Evolutionary conservation across 2,797 vertebrate species (phyloP).

Genomic region (Dryobates pubescens): DNA sequence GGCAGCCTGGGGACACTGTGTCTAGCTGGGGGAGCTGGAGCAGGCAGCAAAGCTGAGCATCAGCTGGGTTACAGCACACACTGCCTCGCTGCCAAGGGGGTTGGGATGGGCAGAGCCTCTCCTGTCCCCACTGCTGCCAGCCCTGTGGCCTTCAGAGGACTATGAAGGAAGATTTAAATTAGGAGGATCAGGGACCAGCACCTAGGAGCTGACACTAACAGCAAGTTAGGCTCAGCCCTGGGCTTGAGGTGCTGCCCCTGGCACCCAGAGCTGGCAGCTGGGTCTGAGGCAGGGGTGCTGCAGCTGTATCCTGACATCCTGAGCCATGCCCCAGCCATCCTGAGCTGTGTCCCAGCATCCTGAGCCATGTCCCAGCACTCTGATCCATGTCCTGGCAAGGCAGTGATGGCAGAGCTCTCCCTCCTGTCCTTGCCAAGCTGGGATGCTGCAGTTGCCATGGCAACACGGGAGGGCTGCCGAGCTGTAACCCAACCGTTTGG

Average conservation of each 20-base stretch:
- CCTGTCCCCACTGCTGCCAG: neutral
- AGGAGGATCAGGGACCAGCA: neutral
- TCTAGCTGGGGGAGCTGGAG: neutral
- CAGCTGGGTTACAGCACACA: fast-evolving
- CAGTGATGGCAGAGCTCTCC: neutral
- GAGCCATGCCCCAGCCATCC: too few relatives aligned
- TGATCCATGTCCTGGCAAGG: fast-evolving
- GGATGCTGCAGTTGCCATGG: slow-evolving; percentile 52
- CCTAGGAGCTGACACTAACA: fast-evolving
- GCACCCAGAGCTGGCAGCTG: neutral
- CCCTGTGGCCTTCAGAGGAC: neutral
- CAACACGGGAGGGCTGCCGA: neutral
- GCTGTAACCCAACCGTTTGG: neutral
- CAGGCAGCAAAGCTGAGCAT: neutral
- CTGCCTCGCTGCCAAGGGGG: neutral
- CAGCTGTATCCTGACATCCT: neutral
- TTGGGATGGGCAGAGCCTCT: neutral
- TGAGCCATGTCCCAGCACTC: neutral
- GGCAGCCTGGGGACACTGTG: neutral
- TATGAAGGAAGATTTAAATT: neutral
- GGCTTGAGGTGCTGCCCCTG: neutral
- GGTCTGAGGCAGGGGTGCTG: neutral
- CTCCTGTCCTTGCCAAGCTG: neutral
- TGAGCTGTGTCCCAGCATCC: too few relatives aligned
- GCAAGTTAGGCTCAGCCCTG: neutral